Percentiles rank a stretch among this genome's conserved stretches.
Evolutionary conservation across 2,113 vertebrate genomes (phyloP).

Genomic region (Notothenia rossii): DNA sequence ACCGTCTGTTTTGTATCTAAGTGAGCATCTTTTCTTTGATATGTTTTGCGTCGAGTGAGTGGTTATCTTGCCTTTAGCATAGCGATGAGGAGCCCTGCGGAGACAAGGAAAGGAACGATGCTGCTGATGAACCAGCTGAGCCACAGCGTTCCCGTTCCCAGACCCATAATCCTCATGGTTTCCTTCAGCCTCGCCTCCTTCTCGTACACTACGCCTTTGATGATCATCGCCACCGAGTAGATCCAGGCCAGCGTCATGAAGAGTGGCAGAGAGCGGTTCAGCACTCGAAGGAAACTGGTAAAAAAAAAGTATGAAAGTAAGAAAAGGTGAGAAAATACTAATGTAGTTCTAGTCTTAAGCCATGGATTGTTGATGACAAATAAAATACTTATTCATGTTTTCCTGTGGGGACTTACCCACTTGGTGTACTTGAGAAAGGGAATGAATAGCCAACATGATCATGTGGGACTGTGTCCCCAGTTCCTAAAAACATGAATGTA

Average conservation of each 20-base stretch:
- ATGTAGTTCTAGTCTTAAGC: not conserved
- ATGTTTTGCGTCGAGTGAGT: not conserved
- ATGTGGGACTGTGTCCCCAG: not conserved
- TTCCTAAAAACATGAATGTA: not conserved
- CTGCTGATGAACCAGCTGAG: slow-evolving; percentile 94
- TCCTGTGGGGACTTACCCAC: not conserved
- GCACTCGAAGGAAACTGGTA: slow-evolving; percentile 89
- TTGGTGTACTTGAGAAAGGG: too few species aligned
- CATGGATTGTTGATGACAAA: not conserved
- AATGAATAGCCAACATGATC: not conserved
- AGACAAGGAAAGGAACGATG: slow-evolving; percentile 89
- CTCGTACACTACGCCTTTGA: slow-evolving; percentile 92
- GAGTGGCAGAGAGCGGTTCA: slow-evolving; percentile 90
- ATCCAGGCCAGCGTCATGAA: slow-evolving; percentile 95
- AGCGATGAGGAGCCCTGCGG: slow-evolving; percentile 85
- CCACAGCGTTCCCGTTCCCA: slow-evolving; percentile 88
- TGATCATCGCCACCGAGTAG: slow-evolving; percentile 93
- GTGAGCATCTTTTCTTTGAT: not conserved
- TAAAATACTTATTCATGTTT: not conserved
- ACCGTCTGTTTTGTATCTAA: not conserved
- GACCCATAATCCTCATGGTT: slow-evolving; percentile 93
- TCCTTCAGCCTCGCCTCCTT: slow-evolving; percentile 92
- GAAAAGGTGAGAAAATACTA: not conserved
- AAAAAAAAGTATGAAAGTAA: not conserved
- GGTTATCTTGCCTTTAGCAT: slow-evolving; percentile 87